Evolutionary conservation across 1,140 invertebrate genomes (phyloP).

Genomic region (Anastatus disparis): DNA sequence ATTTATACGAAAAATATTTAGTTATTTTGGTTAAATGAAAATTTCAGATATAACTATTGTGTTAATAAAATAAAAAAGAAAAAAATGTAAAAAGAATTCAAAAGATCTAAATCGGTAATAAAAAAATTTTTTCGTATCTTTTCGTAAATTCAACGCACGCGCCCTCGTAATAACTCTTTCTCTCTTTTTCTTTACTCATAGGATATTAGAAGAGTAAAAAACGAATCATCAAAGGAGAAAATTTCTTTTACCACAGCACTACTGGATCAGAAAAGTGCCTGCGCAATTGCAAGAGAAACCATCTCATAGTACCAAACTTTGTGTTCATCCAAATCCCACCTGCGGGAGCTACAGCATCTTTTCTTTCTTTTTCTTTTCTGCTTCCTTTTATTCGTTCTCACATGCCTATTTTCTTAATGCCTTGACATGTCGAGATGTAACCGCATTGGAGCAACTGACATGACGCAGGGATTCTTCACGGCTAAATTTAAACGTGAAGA

Average conservation of each 20-base stretch:
- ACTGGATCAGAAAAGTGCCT: not conserved
- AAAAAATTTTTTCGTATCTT: not conserved
- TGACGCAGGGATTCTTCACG: not conserved
- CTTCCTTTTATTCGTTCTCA: not conserved
- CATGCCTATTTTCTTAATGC: not conserved
- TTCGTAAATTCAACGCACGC: not conserved
- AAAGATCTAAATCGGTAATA: not conserved
- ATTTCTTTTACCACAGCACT: slow-evolving; percentile 4
- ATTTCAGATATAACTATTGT: too few species aligned
- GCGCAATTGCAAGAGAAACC: not conserved
- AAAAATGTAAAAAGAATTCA: too few species aligned
- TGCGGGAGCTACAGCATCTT: not conserved
- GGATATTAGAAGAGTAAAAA: not conserved
- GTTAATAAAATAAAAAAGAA: too few species aligned
- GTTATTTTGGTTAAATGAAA: too few species aligned
- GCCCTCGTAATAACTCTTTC: too few species aligned
- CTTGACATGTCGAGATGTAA: not conserved
- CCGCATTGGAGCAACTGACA: not conserved
- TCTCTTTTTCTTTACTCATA: too few species aligned
- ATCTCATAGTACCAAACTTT: not conserved
- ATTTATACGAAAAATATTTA: too few species aligned
- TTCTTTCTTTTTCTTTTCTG: not conserved
- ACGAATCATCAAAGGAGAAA: not conserved
- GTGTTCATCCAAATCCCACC: not conserved
- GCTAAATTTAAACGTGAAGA: slow-evolving; percentile 2